These are phyloP conservation scores for Daktulosphaira vitifoliae DNA, from an alignment of 1,140 invertebrate species.

Conservation along the genomic window DNA sequence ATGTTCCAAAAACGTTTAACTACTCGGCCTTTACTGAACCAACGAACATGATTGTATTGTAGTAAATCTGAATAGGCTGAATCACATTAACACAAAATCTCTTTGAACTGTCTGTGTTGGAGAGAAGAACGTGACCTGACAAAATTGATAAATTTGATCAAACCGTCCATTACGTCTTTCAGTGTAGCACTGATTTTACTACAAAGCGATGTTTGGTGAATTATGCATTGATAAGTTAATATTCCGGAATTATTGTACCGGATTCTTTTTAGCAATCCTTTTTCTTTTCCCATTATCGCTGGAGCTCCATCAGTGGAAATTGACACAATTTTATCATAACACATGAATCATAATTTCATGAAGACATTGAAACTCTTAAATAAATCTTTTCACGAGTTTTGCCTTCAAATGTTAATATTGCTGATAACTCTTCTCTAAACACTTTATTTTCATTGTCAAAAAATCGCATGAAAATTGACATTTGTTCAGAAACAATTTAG, in stretches of 20 bases:
- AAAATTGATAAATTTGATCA: conserved; percentile 39
- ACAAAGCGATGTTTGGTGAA: conserved; percentile 41
- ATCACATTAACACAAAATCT: conserved; percentile 40
- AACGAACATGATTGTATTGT: conserved; percentile 38
- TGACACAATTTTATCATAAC: conserved; percentile 41
- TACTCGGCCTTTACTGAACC: conserved; percentile 37
- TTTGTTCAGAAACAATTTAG: conserved; percentile 40
- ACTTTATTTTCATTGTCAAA: conserved; percentile 37
- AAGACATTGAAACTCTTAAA: conserved; percentile 39
- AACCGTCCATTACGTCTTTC: conserved; percentile 38
- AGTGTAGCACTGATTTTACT: conserved; percentile 40
- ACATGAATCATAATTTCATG: conserved; percentile 38
- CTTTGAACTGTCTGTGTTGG: conserved; percentile 35
- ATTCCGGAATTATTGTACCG: conserved; percentile 41
- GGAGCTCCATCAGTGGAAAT: conserved; percentile 38
- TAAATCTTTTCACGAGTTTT: conserved; percentile 40
- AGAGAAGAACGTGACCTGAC: conserved; percentile 39
- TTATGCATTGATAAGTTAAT: conserved; percentile 40
- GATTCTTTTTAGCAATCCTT: too few relatives aligned
- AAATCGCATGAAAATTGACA: too few relatives aligned
- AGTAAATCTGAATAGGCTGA: conserved; percentile 39
- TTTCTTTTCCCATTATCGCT: conserved; percentile 38
- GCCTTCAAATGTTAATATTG: conserved; percentile 38
- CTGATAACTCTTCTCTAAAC: too few relatives aligned
- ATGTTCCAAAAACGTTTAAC: conserved; percentile 38